A percentile compares a stretch with the other conserved stretches of the same genome.
Evolutionary conservation across 2,797 vertebrate species (phyloP).

Genomic region (Nasua narica): DNA sequence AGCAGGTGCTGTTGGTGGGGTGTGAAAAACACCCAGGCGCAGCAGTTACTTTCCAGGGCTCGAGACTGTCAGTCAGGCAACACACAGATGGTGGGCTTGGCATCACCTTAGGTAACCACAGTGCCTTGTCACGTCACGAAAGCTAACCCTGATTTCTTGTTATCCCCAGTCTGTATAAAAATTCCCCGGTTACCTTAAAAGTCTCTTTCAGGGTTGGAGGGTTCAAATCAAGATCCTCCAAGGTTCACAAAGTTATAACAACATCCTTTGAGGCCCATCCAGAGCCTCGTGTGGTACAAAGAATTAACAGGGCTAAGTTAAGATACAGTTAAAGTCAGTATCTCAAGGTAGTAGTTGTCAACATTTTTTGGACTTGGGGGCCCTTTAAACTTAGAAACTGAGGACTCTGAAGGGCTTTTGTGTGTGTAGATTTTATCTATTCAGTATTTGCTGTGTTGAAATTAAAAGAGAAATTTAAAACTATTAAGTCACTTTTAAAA

Average conservation of each 20-base stretch:
- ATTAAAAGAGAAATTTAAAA: background rate
- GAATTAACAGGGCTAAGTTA: background rate
- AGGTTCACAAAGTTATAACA: background rate
- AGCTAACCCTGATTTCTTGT: background rate
- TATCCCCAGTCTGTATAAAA: no score
- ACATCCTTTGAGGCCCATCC: accelerated
- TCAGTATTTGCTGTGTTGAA: background rate
- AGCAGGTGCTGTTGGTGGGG: background rate
- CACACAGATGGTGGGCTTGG: background rate
- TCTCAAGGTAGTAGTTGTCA: background rate
- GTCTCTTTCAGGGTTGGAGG: background rate
- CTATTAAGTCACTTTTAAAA: background rate
- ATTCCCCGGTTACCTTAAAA: background rate
- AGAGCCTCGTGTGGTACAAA: accelerated
- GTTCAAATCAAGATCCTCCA: background rate
- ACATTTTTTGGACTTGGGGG: background rate
- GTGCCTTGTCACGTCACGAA: background rate
- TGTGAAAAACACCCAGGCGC: background rate
- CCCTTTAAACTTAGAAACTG: background rate
- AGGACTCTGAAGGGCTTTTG: background rate
- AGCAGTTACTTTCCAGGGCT: background rate
- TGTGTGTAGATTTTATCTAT: background rate
- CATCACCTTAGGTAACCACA: background rate
- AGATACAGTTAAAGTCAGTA: background rate
- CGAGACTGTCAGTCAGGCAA: background rate